Conservation (phyloP, 2,888 invertebrate species). For the Crioceris asparagi region DNA sequence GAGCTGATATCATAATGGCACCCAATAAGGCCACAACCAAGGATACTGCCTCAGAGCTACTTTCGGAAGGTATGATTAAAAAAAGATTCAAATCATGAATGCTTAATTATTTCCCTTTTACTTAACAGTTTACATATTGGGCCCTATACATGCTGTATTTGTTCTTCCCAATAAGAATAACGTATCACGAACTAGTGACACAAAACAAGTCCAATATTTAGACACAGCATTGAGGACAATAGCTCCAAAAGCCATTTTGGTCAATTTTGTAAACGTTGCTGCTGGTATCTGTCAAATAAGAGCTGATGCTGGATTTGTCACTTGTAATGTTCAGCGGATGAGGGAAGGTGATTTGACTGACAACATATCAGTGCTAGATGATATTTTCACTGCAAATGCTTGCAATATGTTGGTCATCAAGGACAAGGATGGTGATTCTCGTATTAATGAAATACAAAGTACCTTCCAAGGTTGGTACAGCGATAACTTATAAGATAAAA, state of each 20-base stretch:
- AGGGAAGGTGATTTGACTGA: conserved; percentile 27
- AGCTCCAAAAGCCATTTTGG: conserved; percentile 32
- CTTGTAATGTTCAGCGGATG: conserved; percentile 31
- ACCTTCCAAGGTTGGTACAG: no score
- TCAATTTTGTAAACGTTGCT: conserved; percentile 30
- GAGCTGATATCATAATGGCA: conserved; percentile 29
- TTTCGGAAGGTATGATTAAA: no score
- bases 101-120: no score
- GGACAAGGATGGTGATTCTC: conserved; percentile 25
- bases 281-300: conserved; percentile 29
- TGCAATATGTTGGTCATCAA: conserved; percentile 29
- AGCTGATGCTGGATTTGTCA: conserved; percentile 29
- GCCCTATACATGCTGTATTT: conserved; percentile 31
- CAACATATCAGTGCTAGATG: conserved; percentile 29
- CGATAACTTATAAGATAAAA: no score
- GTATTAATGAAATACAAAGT: no score
- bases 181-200: conserved; percentile 23
- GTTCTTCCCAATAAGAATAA: conserved; percentile 26
- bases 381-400: conserved; percentile 26
- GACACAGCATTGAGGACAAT: conserved; percentile 31
- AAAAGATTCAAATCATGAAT: no score
- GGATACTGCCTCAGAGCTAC: conserved; percentile 25
- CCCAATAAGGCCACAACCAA: conserved; percentile 28
- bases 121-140: conserved; percentile 26
- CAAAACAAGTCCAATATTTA: conserved; percentile 30